Evolutionary conservation across 2,113 vertebrate genomes (phyloP).

Genomic region (Centrocercus urophasianus): DNA sequence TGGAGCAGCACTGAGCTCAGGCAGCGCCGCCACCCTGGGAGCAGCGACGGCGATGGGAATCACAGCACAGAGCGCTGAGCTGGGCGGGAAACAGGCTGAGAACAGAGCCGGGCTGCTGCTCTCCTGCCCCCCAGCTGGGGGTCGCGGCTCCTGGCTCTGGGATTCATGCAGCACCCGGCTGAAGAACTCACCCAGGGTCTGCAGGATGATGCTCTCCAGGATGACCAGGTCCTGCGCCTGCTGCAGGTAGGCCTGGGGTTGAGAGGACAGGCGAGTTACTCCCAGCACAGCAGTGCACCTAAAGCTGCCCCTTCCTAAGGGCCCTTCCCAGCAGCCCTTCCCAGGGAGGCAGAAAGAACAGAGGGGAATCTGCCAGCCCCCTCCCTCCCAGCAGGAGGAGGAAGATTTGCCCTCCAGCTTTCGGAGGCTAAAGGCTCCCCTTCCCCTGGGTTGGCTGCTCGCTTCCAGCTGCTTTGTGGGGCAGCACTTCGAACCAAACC

Average conservation of each 20-base stretch:
- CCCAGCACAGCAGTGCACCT: conserved; percentile 71
- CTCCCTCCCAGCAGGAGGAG: neutral
- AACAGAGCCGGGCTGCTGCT: neutral
- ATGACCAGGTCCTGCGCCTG: conserved; percentile 99
- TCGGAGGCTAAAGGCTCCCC: neutral
- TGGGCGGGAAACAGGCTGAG: neutral
- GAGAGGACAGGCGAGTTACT: conserved; percentile 92
- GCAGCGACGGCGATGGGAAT: too few relatives aligned
- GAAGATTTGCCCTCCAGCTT: neutral
- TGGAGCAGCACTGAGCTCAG: too few relatives aligned
- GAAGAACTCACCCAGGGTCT: conserved; percentile 97
- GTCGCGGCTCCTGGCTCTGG: conserved; percentile 65
- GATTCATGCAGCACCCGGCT: conserved; percentile 70
- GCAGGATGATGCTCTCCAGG: conserved; percentile 99
- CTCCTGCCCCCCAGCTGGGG: conserved; percentile 59
- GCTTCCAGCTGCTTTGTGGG: neutral
- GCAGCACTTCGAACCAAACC: neutral
- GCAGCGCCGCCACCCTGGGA: too few relatives aligned
- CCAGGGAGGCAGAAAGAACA: conserved; percentile 1
- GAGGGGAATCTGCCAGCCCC: neutral
- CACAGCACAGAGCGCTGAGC: neutral
- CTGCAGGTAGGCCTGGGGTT: conserved; percentile 96
- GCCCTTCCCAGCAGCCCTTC: conserved; percentile 4
- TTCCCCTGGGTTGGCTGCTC: neutral
- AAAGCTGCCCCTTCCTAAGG: conserved; percentile 68